Percentiles rank a stretch among this genome's conserved stretches.
phyloP scores from a whole-genome alignment of 2,113 vertebrate genomes.

The Caracal caracal region DNA sequence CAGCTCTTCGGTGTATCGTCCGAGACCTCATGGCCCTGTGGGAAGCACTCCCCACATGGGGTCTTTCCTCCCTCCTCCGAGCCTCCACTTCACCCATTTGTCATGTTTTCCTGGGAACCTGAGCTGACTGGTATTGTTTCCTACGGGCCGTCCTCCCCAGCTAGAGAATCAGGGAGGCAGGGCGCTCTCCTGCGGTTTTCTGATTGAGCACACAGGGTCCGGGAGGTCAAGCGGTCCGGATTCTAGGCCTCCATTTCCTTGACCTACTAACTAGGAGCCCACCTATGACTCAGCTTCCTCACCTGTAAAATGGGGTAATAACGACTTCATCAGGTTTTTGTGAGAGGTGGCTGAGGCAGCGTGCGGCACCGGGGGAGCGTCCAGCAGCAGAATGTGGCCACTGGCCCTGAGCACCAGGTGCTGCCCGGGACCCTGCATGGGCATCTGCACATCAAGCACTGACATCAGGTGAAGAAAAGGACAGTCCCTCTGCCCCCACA shows the following conservation, averaged over 20 bases:
- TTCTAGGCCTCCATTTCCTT: not conserved
- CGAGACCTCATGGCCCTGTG: accelerated
- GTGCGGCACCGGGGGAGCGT: accelerated
- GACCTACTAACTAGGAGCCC: not conserved
- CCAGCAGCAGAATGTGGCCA: accelerated
- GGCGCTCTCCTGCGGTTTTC: not conserved
- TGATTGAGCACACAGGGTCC: not conserved
- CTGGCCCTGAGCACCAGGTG: not conserved
- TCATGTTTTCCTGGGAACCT: not conserved
- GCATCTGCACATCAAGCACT: accelerated
- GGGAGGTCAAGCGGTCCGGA: not conserved
- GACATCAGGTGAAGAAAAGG: too few species aligned
- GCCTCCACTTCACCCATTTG: accelerated
- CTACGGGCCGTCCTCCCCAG: not conserved
- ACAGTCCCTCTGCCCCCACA: not conserved
- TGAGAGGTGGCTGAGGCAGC: not conserved
- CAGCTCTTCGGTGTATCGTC: accelerated
- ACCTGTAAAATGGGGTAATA: not conserved
- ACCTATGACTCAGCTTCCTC: not conserved
- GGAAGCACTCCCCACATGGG: not conserved
- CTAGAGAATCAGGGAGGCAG: not conserved
- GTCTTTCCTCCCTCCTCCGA: not conserved
- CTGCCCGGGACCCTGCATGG: not conserved
- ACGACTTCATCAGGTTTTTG: not conserved
- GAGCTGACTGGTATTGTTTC: too few species aligned